These are phyloP conservation scores for Enteromius mattozi DNA, from an alignment of 2,797 vertebrate genomes.

Conservation along the genomic window DNA sequence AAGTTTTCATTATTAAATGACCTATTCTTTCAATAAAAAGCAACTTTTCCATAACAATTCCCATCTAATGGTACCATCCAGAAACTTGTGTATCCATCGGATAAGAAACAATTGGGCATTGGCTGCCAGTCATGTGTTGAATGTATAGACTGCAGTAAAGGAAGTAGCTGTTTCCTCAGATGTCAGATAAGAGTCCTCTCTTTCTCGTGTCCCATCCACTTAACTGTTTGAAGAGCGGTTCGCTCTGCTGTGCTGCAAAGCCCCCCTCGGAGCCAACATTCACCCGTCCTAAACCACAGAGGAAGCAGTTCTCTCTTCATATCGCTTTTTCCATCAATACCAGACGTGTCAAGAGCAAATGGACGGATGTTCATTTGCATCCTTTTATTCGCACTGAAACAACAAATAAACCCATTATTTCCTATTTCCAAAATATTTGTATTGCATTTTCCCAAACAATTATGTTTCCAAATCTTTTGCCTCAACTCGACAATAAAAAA, in stretches of 20 bases:
- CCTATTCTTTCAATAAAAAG: background rate
- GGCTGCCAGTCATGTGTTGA: background rate
- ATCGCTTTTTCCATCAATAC: constrained; percentile 32
- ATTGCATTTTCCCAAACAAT: constrained; percentile 18
- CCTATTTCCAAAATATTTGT: background rate
- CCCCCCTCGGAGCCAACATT: constrained; percentile 37
- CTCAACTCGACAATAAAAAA: constrained; percentile 17
- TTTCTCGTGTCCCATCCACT: constrained; percentile 19
- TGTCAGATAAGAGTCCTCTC: constrained; percentile 54
- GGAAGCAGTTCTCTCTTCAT: constrained; percentile 21
- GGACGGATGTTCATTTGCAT: background rate
- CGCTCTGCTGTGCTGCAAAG: constrained; percentile 39
- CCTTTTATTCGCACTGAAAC: background rate
- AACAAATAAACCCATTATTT: background rate
- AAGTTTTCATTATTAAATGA: background rate
- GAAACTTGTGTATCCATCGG: background rate
- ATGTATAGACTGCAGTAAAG: constrained; percentile 42
- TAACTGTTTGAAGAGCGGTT: constrained; percentile 38
- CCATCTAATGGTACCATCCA: background rate
- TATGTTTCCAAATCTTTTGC: background rate
- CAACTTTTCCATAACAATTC: background rate
- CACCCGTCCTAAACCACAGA: background rate
- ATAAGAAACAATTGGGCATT: background rate
- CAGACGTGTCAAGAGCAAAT: constrained; percentile 7
- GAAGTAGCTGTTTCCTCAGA: constrained; percentile 57